Conservation (phyloP, 2,113 vertebrate species). For the Pedetes capensis region DNA sequence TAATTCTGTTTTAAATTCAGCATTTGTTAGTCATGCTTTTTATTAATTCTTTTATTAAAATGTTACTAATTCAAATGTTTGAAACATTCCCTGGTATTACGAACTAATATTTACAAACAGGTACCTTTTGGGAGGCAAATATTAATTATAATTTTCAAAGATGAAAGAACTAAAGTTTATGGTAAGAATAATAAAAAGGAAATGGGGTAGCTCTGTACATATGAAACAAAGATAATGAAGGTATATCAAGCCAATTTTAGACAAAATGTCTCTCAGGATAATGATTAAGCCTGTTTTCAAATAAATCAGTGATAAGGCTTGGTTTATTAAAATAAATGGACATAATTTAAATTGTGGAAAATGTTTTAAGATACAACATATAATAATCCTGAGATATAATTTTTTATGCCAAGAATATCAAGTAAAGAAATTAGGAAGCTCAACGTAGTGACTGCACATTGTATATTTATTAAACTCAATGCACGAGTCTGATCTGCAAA, state of each 20-base stretch:
- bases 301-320: background rate
- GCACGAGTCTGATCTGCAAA: conserved; percentile 17
- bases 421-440: background rate
- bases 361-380: conserved; percentile 1
- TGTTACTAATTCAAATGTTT: conserved; percentile 18
- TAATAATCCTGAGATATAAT: background rate
- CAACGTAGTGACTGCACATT: background rate
- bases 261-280: conserved; percentile 40
- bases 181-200: background rate
- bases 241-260: background rate
- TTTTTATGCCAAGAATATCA: conserved; percentile 30
- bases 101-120: conserved; percentile 31
- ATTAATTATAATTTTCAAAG: conserved; percentile 36
- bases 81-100: conserved; percentile 38
- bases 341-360: conserved; percentile 15
- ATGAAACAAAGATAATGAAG: conserved; percentile 14
- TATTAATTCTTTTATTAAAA: conserved; percentile 33
- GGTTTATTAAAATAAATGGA: conserved; percentile 1
- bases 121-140: background rate
- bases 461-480: background rate
- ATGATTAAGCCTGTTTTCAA: conserved; percentile 27
- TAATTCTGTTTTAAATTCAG: conserved; percentile 43
- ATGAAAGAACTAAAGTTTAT: conserved; percentile 15
- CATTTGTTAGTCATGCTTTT: background rate
- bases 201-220: background rate